Percentiles rank a stretch among this genome's conserved stretches.
phyloP scores from a whole-genome alignment of 2,888 invertebrate genomes.

The Liopterus haemorrhoidalis region DNA sequence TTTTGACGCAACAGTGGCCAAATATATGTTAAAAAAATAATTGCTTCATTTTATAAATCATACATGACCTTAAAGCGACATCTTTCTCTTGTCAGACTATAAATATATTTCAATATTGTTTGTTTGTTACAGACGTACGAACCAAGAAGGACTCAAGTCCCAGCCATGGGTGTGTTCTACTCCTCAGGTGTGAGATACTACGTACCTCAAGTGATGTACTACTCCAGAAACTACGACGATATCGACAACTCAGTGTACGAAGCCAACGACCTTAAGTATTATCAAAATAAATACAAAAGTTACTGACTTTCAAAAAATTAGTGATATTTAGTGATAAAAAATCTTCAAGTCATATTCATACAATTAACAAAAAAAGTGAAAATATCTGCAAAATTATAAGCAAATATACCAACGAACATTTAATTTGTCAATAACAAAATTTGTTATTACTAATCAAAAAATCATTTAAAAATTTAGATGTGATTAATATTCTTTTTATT shows the following conservation, averaged over 20 bases:
- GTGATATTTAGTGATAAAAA: not conserved
- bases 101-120: too few relatives aligned
- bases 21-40: slow-evolving; percentile 22
- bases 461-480: too few relatives aligned
- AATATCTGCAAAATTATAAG: too few relatives aligned
- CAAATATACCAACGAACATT: not conserved
- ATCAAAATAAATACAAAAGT: slow-evolving; percentile 18
- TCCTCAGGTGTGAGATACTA: slow-evolving; percentile 45
- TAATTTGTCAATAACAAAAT: slow-evolving; percentile 3
- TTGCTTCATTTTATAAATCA: too few relatives aligned
- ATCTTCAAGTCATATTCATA: not conserved
- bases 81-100: too few relatives aligned
- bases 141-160: slow-evolving; percentile 32
- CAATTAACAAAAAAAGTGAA: not conserved
- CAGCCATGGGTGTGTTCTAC: slow-evolving; percentile 44
- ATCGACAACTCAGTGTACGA: slow-evolving; percentile 43
- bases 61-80: too few relatives aligned
- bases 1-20: slow-evolving; percentile 1
- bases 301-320: slow-evolving; percentile 1
- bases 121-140: not conserved
- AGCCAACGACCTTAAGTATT: slow-evolving; percentile 39
- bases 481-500: too few relatives aligned
- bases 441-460: too few relatives aligned
- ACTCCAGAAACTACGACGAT: slow-evolving; percentile 32
- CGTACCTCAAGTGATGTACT: slow-evolving; percentile 41